phyloP scores from a whole-genome alignment of 2,797 vertebrate genomes.

The Salmo trutta region DNA sequence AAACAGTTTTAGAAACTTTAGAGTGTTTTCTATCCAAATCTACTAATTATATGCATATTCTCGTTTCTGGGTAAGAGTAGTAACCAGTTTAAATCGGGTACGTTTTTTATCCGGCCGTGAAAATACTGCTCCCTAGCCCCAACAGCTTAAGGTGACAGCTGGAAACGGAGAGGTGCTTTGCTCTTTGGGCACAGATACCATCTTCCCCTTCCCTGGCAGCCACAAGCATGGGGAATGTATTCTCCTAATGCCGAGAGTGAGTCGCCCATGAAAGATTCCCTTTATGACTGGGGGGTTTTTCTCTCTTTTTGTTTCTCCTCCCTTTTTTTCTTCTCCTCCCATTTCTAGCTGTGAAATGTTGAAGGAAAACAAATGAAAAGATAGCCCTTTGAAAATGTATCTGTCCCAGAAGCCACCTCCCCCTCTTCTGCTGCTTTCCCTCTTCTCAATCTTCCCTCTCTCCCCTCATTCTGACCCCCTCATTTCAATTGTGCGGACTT shows the following conservation, averaged over 20 bases:
- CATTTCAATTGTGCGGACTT: conserved; percentile 67
- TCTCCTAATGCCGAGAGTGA: conserved; percentile 63
- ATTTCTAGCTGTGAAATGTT: conserved; percentile 62
- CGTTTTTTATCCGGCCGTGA: too few species aligned
- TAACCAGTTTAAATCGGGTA: too few species aligned
- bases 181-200: conserved; percentile 57
- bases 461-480: conserved; percentile 24
- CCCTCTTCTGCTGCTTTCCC: not conserved
- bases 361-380: conserved; percentile 75
- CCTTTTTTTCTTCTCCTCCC: not conserved
- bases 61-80: too few species aligned
- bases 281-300: conserved; percentile 62
- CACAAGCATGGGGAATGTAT: conserved; percentile 44
- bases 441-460: conserved; percentile 6
- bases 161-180: conserved; percentile 40
- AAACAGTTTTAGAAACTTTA: too few species aligned
- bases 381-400: conserved; percentile 76
- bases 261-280: conserved; percentile 60
- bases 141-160: conserved; percentile 45
- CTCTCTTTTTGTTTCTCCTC: conserved; percentile 35
- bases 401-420: conserved; percentile 39
- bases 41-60: too few species aligned
- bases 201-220: conserved; percentile 62
- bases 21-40: too few species aligned
- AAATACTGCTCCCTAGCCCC: too few species aligned